Evolutionary conservation across 2,113 vertebrate genomes (phyloP).

Genomic region (Litocranius walleri): DNA sequence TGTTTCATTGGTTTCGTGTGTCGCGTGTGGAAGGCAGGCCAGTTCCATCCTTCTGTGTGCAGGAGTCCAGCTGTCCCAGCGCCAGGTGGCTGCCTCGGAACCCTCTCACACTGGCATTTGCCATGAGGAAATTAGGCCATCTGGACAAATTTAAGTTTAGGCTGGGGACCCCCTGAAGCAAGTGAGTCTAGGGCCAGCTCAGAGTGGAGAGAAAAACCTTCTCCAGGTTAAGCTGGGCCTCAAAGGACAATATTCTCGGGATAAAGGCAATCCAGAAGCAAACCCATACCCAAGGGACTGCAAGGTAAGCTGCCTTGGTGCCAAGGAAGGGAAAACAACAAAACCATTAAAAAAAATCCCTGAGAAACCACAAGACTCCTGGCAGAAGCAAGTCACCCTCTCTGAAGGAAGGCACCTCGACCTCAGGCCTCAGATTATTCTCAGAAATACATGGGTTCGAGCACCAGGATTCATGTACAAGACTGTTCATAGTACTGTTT

Average conservation of each 20-base stretch:
- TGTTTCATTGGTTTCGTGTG: neutral
- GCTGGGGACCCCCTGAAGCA: neutral
- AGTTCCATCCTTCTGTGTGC: fast-evolving
- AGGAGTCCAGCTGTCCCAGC: neutral
- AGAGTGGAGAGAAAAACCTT: neutral
- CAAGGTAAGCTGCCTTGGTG: too few relatives aligned
- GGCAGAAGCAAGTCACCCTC: neutral
- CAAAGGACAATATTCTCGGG: neutral
- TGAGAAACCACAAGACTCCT: neutral
- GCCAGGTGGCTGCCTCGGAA: fast-evolving
- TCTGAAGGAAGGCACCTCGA: neutral
- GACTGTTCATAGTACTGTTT: neutral
- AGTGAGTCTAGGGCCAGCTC: neutral
- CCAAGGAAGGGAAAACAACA: neutral
- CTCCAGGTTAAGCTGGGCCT: neutral
- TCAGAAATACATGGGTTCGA: neutral
- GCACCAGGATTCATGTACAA: neutral
- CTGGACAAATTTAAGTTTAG: neutral
- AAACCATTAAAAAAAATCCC: neutral
- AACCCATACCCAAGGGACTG: neutral
- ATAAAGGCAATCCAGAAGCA: neutral
- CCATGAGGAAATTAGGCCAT: neutral
- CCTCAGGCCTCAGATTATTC: neutral
- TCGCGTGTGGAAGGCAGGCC: fast-evolving
- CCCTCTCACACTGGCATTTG: neutral